phyloP scores from a whole-genome alignment of 1,140 invertebrate genomes.

The Ostrea edulis region DNA sequence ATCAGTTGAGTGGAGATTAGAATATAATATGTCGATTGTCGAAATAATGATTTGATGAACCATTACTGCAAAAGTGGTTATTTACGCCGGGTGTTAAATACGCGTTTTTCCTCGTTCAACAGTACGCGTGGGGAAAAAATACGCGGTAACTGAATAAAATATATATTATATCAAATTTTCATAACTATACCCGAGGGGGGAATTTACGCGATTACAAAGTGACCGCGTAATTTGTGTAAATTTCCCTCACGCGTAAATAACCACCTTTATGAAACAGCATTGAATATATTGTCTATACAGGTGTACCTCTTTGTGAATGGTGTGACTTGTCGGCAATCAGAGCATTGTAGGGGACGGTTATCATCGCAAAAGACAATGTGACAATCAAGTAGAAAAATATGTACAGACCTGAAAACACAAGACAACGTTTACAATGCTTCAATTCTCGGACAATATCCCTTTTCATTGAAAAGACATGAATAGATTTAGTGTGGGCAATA shows the following conservation, averaged over 20 bases:
- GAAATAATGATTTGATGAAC: too few species aligned
- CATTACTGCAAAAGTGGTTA: too few species aligned
- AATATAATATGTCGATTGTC: too few species aligned
- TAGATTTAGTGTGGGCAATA: background rate
- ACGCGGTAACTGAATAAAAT: too few species aligned
- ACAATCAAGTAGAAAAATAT: constrained; percentile 76
- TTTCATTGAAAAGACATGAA: background rate
- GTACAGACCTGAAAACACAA: constrained; percentile 72
- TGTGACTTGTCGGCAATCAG: constrained; percentile 77
- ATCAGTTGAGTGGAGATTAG: background rate
- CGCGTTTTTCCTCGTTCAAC: too few species aligned
- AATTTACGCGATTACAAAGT: background rate
- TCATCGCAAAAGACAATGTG: constrained; percentile 70
- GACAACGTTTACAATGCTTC: background rate
- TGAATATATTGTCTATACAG: background rate
- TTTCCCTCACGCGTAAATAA: too few species aligned
- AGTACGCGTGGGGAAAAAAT: too few species aligned
- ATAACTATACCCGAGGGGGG: too few species aligned
- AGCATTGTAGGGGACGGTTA: constrained; percentile 77
- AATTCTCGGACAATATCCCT: background rate
- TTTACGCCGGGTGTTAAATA: too few species aligned
- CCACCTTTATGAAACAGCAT: too few species aligned
- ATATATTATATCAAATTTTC: too few species aligned
- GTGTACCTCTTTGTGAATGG: constrained; percentile 75
- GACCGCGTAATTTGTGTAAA: too few species aligned